Conservation (phyloP, 2,888 invertebrate species). For the Amphipyra tragopoginis region DNA sequence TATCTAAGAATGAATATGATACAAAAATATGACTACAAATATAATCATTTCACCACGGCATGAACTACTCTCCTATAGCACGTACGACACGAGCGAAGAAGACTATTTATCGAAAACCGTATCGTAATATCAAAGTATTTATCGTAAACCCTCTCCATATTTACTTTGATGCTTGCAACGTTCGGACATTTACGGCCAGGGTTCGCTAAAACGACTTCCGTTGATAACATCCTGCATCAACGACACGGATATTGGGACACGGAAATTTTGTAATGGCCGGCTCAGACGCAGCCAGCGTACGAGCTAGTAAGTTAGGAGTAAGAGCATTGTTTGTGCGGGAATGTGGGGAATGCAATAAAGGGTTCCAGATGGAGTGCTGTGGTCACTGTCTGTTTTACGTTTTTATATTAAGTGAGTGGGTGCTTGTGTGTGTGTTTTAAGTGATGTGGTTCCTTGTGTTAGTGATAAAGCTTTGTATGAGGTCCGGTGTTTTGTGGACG, state of each 20-base stretch:
- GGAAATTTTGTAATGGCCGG: constrained; percentile 38
- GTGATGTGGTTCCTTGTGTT: not conserved
- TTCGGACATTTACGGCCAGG: constrained; percentile 15
- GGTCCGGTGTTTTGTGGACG: no score
- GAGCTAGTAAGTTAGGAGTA: constrained; percentile 15
- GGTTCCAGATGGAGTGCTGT: constrained; percentile 30
- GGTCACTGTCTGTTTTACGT: constrained; percentile 31
- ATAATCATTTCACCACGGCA: no score
- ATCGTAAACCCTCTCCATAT: no score
- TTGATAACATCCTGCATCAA: constrained; percentile 37
- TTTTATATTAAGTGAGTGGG: constrained; percentile 44
- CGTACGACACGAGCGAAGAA: no score
- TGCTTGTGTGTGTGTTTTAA: constrained; percentile 8
- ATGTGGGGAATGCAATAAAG: constrained; percentile 50
- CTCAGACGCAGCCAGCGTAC: constrained; percentile 25
- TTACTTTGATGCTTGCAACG: not conserved
- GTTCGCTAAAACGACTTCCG: constrained; percentile 43
- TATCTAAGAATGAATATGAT: no score
- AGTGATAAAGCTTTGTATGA: no score
- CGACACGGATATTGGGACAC: constrained; percentile 31
- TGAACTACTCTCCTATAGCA: no score
- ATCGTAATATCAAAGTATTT: no score
- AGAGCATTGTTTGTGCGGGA: constrained; percentile 15
- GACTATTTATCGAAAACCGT: no score
- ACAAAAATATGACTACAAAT: no score